These are phyloP conservation scores for Rhinoderma darwinii DNA, from an alignment of 2,113 vertebrate species.

Conservation along the genomic window DNA sequence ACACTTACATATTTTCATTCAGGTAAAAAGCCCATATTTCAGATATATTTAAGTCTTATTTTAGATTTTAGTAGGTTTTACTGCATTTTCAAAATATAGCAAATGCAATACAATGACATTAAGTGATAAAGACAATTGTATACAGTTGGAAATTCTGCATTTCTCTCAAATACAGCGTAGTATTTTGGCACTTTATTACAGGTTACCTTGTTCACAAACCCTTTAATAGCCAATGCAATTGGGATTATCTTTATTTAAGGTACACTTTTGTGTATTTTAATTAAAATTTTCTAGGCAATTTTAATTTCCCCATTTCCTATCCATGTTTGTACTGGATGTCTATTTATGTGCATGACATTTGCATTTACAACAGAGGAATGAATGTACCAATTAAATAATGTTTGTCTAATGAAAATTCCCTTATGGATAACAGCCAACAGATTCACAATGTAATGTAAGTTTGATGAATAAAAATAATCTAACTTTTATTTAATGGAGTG, in stretches of 20 bases:
- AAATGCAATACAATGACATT: too few relatives aligned
- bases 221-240: not conserved
- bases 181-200: not conserved
- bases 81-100: too few relatives aligned
- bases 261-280: not conserved
- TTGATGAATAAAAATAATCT: conserved; percentile 30
- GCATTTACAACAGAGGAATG: not conserved
- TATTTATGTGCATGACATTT: conserved; percentile 2
- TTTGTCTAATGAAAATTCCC: conserved; percentile 2
- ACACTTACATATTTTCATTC: too few relatives aligned
- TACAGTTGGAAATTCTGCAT: too few relatives aligned
- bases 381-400: not conserved
- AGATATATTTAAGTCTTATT: too few relatives aligned
- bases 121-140: too few relatives aligned
- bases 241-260: not conserved
- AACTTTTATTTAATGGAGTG: conserved; percentile 23
- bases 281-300: not conserved
- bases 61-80: too few relatives aligned
- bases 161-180: not conserved
- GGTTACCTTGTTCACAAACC: not conserved
- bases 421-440: conserved; percentile 14
- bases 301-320: not conserved
- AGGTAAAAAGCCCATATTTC: too few relatives aligned
- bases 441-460: conserved; percentile 21
- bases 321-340: not conserved